phyloP scores from a whole-genome alignment of 2,888 invertebrate species.

The Scaptomyza tumidula region DNA sequence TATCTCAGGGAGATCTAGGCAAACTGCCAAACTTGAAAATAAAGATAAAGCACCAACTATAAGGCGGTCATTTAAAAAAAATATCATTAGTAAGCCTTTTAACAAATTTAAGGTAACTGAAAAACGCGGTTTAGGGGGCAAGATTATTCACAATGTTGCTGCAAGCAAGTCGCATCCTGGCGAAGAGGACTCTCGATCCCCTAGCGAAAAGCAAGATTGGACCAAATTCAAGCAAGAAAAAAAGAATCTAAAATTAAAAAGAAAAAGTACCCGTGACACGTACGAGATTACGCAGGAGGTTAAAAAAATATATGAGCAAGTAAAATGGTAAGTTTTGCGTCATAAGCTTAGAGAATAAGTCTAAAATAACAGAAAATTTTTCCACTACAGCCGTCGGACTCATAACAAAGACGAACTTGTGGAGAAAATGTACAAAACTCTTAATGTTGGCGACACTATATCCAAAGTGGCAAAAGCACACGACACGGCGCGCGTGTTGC shows the following conservation, averaged over 20 bases:
- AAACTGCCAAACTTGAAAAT: neutral
- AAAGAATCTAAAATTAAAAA: constrained; percentile 88
- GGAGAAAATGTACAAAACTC: constrained; percentile 87
- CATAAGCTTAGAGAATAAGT: neutral
- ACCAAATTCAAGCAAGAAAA: constrained; percentile 90
- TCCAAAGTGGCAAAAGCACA: constrained; percentile 91
- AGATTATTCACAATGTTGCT: constrained; percentile 25
- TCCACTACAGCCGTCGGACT: constrained; percentile 67
- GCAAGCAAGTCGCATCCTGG: neutral
- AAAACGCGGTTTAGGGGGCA: constrained; percentile 10
- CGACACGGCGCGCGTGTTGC: constrained; percentile 95
- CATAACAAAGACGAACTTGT: constrained; percentile 84
- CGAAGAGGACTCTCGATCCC: neutral
- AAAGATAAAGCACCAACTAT: neutral
- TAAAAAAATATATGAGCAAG: constrained; percentile 87
- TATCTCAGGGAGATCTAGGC: constrained; percentile 4
- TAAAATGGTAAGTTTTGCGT: constrained; percentile 77
- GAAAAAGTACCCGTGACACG: constrained; percentile 86
- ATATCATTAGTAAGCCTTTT: neutral
- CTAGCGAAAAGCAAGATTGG: constrained; percentile 88
- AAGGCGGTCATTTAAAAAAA: neutral
- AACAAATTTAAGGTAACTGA: constrained; percentile 22
- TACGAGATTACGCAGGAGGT: constrained; percentile 86
- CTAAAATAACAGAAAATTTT: neutral
- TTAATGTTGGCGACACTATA: constrained; percentile 87